Evolutionary conservation across 2,888 invertebrate species (phyloP).

Genomic region (Hyalella azteca): DNA sequence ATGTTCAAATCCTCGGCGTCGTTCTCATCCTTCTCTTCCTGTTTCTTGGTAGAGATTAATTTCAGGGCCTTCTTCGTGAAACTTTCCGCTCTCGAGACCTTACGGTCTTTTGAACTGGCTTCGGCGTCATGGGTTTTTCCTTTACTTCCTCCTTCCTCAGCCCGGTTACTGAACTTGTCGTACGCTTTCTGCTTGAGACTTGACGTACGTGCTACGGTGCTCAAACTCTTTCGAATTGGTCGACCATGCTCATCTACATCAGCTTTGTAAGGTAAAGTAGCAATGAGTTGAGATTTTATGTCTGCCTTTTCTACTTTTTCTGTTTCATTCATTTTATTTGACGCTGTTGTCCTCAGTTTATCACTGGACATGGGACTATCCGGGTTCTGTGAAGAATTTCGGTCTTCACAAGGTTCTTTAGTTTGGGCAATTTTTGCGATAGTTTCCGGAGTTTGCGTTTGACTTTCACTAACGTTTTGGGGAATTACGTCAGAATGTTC

Average conservation of each 20-base stretch:
- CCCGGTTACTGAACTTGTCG: not conserved
- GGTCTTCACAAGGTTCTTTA: too few relatives aligned
- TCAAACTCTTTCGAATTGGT: not conserved
- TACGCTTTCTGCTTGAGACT: constrained; percentile 6
- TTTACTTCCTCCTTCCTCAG: not conserved
- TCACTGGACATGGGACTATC: too few relatives aligned
- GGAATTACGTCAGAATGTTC: too few relatives aligned
- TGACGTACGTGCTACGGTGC: not conserved
- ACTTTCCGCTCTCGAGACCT: constrained; percentile 10
- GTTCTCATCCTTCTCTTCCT: not conserved
- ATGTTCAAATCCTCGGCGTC: not conserved
- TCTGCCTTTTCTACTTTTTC: not conserved
- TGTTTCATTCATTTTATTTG: not conserved
- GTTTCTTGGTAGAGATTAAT: not conserved
- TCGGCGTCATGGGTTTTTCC: not conserved
- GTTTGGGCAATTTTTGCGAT: too few relatives aligned
- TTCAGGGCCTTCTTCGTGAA: constrained; percentile 7
- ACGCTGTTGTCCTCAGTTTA: not conserved
- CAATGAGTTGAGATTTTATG: not conserved
- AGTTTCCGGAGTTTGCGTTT: too few relatives aligned
- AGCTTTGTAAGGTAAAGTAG: not conserved
- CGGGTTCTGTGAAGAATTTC: too few relatives aligned
- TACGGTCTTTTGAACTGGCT: not conserved
- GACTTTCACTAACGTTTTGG: too few relatives aligned
- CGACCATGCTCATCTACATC: not conserved